Percentiles rank a stretch among this genome's conserved stretches.
Evolutionary conservation across 2,888 invertebrate genomes (phyloP).

Genomic region (Tipula confusa): DNA sequence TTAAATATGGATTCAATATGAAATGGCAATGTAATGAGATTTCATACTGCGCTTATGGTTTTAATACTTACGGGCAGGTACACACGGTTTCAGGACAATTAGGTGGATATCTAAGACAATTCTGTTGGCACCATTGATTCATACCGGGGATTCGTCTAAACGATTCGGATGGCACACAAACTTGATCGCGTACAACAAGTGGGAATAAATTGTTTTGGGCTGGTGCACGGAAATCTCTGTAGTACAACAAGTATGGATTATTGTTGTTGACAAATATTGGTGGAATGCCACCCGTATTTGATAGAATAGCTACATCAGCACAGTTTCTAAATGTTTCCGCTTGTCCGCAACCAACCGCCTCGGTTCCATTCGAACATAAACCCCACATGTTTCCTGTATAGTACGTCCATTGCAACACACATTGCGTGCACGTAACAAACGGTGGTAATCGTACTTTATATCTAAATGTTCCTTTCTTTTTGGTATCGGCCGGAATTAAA

Average conservation of each 20-base stretch:
- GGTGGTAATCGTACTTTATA: slow-evolving; percentile 76
- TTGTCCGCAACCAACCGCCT: slow-evolving; percentile 82
- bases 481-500: slow-evolving; percentile 66
- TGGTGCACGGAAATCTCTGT: slow-evolving; percentile 62
- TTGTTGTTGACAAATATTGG: slow-evolving; percentile 62
- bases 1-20: background rate
- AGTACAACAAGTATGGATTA: slow-evolving; percentile 70
- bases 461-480: slow-evolving; percentile 60
- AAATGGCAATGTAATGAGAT: too few species aligned
- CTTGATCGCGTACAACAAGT: slow-evolving; percentile 74
- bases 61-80: slow-evolving; percentile 73
- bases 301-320: slow-evolving; percentile 78
- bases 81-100: slow-evolving; percentile 75
- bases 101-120: slow-evolving; percentile 81
- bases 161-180: slow-evolving; percentile 64
- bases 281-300: slow-evolving; percentile 69
- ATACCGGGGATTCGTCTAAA: slow-evolving; percentile 71
- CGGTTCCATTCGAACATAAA: slow-evolving; percentile 76
- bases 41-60: background rate
- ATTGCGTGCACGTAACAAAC: slow-evolving; percentile 80
- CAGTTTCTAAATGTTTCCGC: slow-evolving; percentile 90
- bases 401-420: slow-evolving; percentile 91
- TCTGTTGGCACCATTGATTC: slow-evolving; percentile 77
- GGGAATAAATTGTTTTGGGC: slow-evolving; percentile 64
- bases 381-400: slow-evolving; percentile 93